Conservation (phyloP, 2,113 vertebrate species). For the Onychostruthus taczanowskii region DNA sequence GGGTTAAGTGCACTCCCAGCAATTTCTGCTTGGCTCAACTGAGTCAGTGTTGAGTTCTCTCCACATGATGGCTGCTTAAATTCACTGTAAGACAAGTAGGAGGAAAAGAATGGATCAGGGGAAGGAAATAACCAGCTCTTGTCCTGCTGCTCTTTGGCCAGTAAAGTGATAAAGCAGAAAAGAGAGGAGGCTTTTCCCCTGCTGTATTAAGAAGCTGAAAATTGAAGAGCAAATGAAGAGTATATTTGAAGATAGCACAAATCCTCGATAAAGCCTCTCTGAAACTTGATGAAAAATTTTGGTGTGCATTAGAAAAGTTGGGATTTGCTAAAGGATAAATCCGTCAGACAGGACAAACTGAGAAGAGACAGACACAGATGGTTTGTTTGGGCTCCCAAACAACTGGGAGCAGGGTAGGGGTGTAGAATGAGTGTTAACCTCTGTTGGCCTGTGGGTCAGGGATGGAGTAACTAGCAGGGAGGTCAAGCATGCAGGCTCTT, state of each 20-base stretch:
- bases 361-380: neutral
- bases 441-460: neutral
- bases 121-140: neutral
- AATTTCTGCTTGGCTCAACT: neutral
- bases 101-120: neutral
- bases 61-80: neutral
- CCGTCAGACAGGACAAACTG: neutral
- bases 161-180: conserved; percentile 15
- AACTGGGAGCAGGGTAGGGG: neutral
- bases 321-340: conserved; percentile 24
- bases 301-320: neutral
- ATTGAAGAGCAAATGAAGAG: conserved; percentile 8
- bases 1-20: neutral
- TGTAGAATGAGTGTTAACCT: neutral
- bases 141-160: conserved; percentile 4
- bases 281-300: conserved; percentile 47
- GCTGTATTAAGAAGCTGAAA: neutral
- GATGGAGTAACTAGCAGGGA: neutral
- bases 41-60: neutral
- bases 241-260: conserved; percentile 56
- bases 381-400: neutral
- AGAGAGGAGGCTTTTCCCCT: neutral
- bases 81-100: neutral
- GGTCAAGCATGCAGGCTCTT: neutral
- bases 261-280: conserved; percentile 28